Base-by-base conservation (phyloP, 2,797 vertebrate genomes). In the Chlorospingus semifuscus region DNA sequence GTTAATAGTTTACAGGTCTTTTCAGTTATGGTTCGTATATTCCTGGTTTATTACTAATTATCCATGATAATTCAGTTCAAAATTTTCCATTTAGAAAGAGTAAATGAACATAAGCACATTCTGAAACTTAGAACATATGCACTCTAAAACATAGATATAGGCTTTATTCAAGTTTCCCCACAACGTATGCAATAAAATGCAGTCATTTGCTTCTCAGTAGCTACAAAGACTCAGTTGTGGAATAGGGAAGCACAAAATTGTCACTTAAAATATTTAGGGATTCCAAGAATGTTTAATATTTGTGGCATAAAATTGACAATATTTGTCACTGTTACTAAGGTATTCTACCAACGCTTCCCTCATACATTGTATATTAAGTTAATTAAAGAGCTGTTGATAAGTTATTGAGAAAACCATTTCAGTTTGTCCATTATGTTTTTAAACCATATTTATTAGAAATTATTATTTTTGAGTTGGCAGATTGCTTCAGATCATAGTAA, bases 21-120 rank as follows among this genome's bases (percentile, higher is more conserved):
- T 56, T 56, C 46, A 59, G 4, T 59, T 84, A 18, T 27, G 9
- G 21, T 59, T 94, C 26, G 29, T 72, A n/a, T 61, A 89, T 70
- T 92, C 6, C 63, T 57, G 9, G 12, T 89, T 85, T 76, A 70
- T 83, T 89, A 42, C 21, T 60, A 80, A 50, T 80, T 92, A 56
- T 11, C 50, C 13, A 30, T 49, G 29, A 68, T 68, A 89, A 81
- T 78, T 93, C 22, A 19, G n/a, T 39, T 77, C 22, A 17, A 59
- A n/a, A 60, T 71, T 78, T 74, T 83, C 24, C 27, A 6, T 60
- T 76, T 76, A 15, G 2, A 49, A 57, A 70, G 16, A 76, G 42
- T 34, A 77, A 89, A 74, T 39, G 8, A 83, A 59, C 13, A 22
- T 59, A 66, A 76, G 11, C 15, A 30, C 22, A 32, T 49, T 74